Percentiles rank a stretch among this genome's conserved stretches.
These are phyloP conservation scores for Oscheius sp. DNA, from an alignment of 2,888 invertebrate species.

Conservation along the genomic window DNA sequence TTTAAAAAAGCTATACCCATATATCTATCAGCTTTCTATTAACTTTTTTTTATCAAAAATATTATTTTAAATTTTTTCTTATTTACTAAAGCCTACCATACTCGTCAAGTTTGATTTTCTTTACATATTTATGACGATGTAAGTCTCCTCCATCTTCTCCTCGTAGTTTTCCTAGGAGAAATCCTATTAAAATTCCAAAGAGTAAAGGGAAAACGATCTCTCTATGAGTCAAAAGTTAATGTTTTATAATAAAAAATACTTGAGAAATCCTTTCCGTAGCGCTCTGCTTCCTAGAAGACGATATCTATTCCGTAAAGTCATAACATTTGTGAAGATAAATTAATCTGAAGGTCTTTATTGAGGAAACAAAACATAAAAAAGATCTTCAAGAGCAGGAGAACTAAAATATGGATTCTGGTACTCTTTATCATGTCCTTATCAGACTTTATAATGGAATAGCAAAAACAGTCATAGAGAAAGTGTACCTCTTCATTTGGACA, in stretches of 20 bases:
- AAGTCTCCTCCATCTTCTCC: neutral
- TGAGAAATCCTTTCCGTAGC: neutral
- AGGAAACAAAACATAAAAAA: too few relatives aligned
- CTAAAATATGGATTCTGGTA: too few relatives aligned
- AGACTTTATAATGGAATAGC: too few relatives aligned
- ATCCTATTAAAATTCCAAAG: neutral
- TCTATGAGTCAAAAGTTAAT: neutral
- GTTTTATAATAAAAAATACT: neutral
- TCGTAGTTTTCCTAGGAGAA: neutral
- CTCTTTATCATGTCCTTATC: too few relatives aligned
- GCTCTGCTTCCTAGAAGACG: neutral
- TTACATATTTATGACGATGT: conserved; percentile 2
- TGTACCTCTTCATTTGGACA: too few relatives aligned
- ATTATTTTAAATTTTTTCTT: too few relatives aligned
- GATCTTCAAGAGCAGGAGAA: too few relatives aligned
- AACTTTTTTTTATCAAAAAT: too few relatives aligned
- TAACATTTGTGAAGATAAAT: conserved; percentile 11
- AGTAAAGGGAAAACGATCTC: conserved; percentile 10
- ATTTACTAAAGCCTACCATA: conserved; percentile 5
- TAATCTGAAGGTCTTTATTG: too few relatives aligned
- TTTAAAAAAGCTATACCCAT: too few relatives aligned
- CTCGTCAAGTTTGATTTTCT: neutral
- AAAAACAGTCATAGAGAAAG: too few relatives aligned
- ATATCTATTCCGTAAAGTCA: neutral
- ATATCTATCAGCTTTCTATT: too few relatives aligned